Evolutionary conservation across 2,113 vertebrate species (phyloP).

Genomic region (Chloebia gouldiae): DNA sequence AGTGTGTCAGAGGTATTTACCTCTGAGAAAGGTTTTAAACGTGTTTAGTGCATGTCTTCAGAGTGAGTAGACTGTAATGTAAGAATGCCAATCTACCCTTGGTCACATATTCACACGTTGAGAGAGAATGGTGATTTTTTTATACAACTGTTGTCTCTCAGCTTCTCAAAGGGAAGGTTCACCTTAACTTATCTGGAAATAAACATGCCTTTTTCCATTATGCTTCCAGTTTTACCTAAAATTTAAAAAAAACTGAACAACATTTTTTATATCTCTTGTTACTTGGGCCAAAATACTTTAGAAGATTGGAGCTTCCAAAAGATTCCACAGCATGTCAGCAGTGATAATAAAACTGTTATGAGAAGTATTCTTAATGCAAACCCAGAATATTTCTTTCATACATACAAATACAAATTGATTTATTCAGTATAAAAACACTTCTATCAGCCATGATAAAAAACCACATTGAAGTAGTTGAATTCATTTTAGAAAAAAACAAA

Average conservation of each 20-base stretch:
- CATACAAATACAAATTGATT: neutral
- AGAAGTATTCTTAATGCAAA: neutral
- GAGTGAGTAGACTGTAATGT: neutral
- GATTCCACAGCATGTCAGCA: neutral
- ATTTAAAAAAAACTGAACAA: neutral
- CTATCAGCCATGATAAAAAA: neutral
- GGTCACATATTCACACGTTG: rapidly evolving
- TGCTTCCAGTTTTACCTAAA: neutral
- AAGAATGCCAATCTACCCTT: neutral
- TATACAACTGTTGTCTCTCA: neutral
- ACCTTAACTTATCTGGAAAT: neutral
- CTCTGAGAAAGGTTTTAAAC: neutral
- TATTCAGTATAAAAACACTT: neutral
- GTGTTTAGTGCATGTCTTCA: neutral
- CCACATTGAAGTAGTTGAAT: rapidly evolving
- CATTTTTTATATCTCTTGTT: neutral
- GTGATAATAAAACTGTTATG: neutral
- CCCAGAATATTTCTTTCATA: neutral
- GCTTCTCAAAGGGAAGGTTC: neutral
- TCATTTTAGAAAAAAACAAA: neutral
- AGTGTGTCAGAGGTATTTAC: neutral
- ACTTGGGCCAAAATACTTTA: neutral
- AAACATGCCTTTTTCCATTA: neutral
- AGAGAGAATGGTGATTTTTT: neutral
- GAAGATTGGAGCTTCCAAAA: neutral